phyloP scores from a whole-genome alignment of 30 jellyfish, hydroid and myxozoan genomes.

The Cassiopea andromeda region DNA sequence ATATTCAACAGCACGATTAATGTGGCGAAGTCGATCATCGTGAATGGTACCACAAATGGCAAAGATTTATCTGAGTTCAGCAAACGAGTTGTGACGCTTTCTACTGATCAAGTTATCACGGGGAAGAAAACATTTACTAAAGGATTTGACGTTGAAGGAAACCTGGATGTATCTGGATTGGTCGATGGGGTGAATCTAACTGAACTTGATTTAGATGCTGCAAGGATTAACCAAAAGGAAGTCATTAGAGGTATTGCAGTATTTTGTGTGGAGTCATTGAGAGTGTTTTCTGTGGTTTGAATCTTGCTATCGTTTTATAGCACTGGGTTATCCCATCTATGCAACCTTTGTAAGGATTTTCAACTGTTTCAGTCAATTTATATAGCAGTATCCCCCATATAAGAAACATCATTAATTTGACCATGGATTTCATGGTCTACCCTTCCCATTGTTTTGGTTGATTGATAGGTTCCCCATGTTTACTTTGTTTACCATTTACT shows the following conservation, averaged over 20 bases:
- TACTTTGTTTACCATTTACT: too few relatives aligned
- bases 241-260: slow-evolving; percentile 27
- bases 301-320: too few relatives aligned
- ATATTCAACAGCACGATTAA: slow-evolving; percentile 13
- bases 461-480: too few relatives aligned
- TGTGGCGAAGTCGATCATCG: slow-evolving; percentile 35
- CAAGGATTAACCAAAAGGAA: slow-evolving; percentile 61
- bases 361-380: too few relatives aligned
- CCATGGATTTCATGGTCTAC: too few relatives aligned
- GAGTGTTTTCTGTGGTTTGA: too few relatives aligned
- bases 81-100: slow-evolving; percentile 54
- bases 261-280: too few relatives aligned
- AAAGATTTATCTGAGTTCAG: slow-evolving; percentile 59
- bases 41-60: slow-evolving; percentile 80
- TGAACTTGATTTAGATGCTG: slow-evolving; percentile 65
- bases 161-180: slow-evolving; percentile 68
- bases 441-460: too few relatives aligned
- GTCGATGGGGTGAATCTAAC: slow-evolving; percentile 87
- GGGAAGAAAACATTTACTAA: slow-evolving; percentile 52
- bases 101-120: slow-evolving; percentile 56
- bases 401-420: too few relatives aligned
- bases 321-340: too few relatives aligned
- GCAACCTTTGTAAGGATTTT: too few relatives aligned
- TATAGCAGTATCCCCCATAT: too few relatives aligned
- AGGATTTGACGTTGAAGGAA: slow-evolving; percentile 65